phyloP scores from a whole-genome alignment of 1,140 invertebrate genomes.

The Zaprionus kolodkinae region DNA sequence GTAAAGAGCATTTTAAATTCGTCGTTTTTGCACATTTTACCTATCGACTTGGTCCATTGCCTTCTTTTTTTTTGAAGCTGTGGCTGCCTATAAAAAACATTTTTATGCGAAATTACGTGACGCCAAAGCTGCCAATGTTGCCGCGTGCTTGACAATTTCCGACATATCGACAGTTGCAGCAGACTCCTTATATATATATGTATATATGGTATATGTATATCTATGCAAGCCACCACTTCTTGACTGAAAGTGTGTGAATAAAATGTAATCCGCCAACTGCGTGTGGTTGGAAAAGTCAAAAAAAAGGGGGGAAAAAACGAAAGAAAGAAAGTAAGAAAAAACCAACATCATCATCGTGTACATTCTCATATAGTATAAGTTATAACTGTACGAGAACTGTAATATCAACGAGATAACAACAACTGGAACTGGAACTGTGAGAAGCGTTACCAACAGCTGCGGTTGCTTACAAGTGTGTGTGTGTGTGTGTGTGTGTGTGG shows the following conservation, averaged over 20 bases:
- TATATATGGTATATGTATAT: neutral
- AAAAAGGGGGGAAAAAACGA: conserved; percentile 9
- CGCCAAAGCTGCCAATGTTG: conserved; percentile 36
- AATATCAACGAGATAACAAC: conserved; percentile 21
- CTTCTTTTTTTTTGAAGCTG: conserved; percentile 5
- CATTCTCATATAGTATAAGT: neutral
- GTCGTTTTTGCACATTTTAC: neutral
- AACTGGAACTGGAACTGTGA: conserved; percentile 1
- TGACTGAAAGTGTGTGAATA: conserved; percentile 54
- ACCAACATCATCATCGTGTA: conserved; percentile 7
- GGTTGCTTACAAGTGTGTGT: neutral
- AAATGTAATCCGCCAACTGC: conserved; percentile 70
- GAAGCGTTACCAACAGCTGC: conserved; percentile 58
- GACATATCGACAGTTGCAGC: conserved; percentile 68
- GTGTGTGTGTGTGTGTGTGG: conserved; percentile 6
- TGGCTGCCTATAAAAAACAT: conserved; percentile 24
- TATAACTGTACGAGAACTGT: no score
- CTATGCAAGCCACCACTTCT: neutral
- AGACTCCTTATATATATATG: conserved; percentile 22
- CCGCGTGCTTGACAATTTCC: conserved; percentile 73
- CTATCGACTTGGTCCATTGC: conserved; percentile 3
- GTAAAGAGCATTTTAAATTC: conserved; percentile 7
- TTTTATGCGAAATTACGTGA: conserved; percentile 67
- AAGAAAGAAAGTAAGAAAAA: conserved; percentile 17
- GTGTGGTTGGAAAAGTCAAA: conserved; percentile 40